phyloP scores from a whole-genome alignment of 2,797 vertebrate species.

The Mormyrops attenuatus region DNA sequence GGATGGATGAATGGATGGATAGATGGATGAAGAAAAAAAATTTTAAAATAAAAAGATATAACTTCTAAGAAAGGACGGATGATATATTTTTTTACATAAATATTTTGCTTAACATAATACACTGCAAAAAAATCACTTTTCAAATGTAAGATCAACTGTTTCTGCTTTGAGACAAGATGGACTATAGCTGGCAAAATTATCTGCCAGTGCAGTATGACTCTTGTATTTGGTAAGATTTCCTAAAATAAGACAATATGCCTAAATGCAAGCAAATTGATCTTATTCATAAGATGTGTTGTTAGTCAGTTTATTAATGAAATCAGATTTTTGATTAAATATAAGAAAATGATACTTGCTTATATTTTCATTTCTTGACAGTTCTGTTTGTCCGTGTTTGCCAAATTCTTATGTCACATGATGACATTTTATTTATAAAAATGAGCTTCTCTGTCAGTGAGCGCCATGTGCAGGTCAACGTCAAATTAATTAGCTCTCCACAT shows the following conservation, averaged over 20 bases:
- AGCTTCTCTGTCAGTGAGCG: conserved; percentile 39
- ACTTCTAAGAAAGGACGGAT: neutral
- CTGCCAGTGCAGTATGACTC: neutral
- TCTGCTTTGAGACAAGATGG: neutral
- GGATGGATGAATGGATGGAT: neutral
- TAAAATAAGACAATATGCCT: neutral
- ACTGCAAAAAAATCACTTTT: neutral
- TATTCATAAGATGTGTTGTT: neutral
- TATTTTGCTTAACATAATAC: neutral
- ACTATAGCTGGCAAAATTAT: neutral
- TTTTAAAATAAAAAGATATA: neutral
- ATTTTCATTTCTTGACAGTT: neutral
- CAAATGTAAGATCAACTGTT: neutral
- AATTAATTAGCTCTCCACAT: conserved; percentile 42
- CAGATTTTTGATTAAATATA: neutral
- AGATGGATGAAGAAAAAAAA: neutral
- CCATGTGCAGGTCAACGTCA: conserved; percentile 36
- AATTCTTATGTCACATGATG: neutral
- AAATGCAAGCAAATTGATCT: neutral
- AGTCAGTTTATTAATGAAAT: neutral
- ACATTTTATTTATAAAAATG: conserved; percentile 27
- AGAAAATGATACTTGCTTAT: neutral
- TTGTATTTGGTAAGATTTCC: neutral
- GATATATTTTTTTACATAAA: neutral
- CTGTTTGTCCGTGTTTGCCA: neutral